Conservation (phyloP, 2,888 invertebrate genomes). For the Synanthedon andrenaeformis region DNA sequence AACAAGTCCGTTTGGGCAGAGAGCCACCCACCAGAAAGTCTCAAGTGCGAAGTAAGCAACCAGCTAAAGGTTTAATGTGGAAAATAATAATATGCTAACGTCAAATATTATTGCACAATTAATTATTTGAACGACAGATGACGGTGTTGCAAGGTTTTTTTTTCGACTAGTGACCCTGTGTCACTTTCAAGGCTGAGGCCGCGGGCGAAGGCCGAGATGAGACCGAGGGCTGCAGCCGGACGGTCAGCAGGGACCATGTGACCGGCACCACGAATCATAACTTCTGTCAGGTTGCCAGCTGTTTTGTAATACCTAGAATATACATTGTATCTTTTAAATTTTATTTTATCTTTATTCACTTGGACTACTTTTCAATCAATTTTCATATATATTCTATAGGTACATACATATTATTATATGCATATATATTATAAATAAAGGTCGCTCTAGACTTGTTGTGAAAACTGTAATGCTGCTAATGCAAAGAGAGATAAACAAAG, state of each 20-base stretch:
- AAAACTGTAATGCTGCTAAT: too few species aligned
- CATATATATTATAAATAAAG: not conserved
- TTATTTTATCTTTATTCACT: not conserved
- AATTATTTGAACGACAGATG: conserved; percentile 24
- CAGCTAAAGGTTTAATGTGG: too few species aligned
- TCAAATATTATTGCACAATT: not conserved
- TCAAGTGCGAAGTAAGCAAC: too few species aligned
- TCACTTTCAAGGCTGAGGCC: conserved; percentile 40
- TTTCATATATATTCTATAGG: too few species aligned
- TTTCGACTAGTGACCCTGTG: conserved; percentile 41
- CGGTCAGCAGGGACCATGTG: conserved; percentile 77
- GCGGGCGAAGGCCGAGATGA: conserved; percentile 73
- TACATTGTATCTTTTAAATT: not conserved
- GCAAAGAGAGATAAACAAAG: too few species aligned
- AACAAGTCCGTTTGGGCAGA: too few species aligned
- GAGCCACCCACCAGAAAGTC: too few species aligned
- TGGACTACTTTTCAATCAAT: not conserved
- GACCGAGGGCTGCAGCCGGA: conserved; percentile 69
- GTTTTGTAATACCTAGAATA: conserved; percentile 64
- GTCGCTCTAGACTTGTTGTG: not conserved
- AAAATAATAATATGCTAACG: not conserved
- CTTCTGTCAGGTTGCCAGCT: conserved; percentile 69
- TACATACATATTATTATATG: not conserved
- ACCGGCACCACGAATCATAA: conserved; percentile 73
- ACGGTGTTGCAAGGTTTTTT: conserved; percentile 33